Percentiles rank a stretch among this genome's conserved stretches.
Conservation (phyloP, 64 coral and sea anemone species). For the Pocillopora verrucosa region DNA sequence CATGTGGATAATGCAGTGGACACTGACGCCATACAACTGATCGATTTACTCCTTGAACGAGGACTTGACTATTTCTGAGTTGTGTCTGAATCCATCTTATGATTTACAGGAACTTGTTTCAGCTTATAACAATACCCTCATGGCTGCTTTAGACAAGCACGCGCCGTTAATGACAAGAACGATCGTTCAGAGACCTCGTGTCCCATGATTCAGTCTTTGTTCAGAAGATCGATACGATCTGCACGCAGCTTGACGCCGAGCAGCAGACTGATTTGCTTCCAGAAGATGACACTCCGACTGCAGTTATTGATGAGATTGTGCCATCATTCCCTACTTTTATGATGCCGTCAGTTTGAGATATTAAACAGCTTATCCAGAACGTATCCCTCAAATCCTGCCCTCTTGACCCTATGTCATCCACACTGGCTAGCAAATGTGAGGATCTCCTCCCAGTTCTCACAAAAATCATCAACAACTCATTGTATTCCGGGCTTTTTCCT, state of each 20-base stretch:
- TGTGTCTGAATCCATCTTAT: neutral
- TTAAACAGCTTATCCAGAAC: conserved; percentile 11
- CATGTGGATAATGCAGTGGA: conserved; percentile 33
- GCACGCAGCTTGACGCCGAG: conserved; percentile 16
- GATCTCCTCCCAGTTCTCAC: conserved; percentile 3
- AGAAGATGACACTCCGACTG: neutral
- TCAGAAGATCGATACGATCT: conserved; percentile 28
- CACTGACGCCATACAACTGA: neutral
- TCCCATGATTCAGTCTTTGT: conserved; percentile 52
- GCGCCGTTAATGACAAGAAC: conserved; percentile 1
- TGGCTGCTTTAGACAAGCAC: neutral
- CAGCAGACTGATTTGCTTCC: conserved; percentile 10
- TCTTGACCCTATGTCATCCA: conserved; percentile 6
- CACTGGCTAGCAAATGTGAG: conserved; percentile 19
- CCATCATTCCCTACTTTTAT: conserved; percentile 19
- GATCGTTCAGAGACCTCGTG: conserved; percentile 26
- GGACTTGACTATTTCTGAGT: neutral
- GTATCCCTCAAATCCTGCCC: neutral
- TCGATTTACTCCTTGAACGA: conserved; percentile 12
- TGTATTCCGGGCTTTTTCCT: neutral
- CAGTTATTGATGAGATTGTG: neutral
- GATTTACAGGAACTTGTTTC: neutral
- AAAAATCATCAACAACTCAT: neutral
- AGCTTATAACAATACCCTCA: conserved; percentile 3
- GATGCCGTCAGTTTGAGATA: conserved; percentile 2